Percentiles rank a stretch among this genome's conserved stretches.
phyloP scores from a whole-genome alignment of 2,888 invertebrate genomes.

The Aphidius colemani region DNA sequence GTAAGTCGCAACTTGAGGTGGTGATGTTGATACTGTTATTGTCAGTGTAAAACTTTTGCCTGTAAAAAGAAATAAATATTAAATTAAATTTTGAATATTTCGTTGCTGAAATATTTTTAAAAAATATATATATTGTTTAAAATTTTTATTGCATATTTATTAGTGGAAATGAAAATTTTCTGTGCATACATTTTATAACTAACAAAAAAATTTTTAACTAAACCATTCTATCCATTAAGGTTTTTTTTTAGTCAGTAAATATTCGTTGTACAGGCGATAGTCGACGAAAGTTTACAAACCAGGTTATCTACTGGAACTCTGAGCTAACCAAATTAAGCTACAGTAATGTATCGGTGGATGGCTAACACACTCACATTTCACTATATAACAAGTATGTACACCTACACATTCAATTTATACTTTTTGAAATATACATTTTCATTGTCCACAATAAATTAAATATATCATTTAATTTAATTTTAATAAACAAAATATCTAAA shows the following conservation, averaged over 20 bases:
- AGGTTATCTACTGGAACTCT: constrained; percentile 50
- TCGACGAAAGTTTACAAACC: constrained; percentile 50
- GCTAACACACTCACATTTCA: too few species aligned
- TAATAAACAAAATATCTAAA: constrained; percentile 4
- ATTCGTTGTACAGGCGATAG: constrained; percentile 31
- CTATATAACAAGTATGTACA: constrained; percentile 25
- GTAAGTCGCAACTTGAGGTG: constrained; percentile 95
- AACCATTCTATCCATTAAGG: constrained; percentile 23
- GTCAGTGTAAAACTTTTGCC: constrained; percentile 97
- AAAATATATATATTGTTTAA: too few species aligned
- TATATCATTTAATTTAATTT: neutral
- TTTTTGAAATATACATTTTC: neutral
- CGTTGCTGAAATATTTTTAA: constrained; percentile 1
- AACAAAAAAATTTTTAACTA: neutral
- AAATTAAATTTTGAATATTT: neutral
- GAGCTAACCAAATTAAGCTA: constrained; percentile 51
- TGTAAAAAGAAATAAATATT: constrained; percentile 57
- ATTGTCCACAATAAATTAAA: neutral
- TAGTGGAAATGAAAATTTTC: too few species aligned
- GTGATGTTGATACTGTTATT: constrained; percentile 91
- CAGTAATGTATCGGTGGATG: constrained; percentile 50
- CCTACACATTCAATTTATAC: constrained; percentile 30
- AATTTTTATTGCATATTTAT: too few species aligned
- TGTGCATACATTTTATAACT: constrained; percentile 1
- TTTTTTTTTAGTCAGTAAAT: constrained; percentile 25